phyloP scores from a whole-genome alignment of 2,113 vertebrate species.

The Columba janthina region DNA sequence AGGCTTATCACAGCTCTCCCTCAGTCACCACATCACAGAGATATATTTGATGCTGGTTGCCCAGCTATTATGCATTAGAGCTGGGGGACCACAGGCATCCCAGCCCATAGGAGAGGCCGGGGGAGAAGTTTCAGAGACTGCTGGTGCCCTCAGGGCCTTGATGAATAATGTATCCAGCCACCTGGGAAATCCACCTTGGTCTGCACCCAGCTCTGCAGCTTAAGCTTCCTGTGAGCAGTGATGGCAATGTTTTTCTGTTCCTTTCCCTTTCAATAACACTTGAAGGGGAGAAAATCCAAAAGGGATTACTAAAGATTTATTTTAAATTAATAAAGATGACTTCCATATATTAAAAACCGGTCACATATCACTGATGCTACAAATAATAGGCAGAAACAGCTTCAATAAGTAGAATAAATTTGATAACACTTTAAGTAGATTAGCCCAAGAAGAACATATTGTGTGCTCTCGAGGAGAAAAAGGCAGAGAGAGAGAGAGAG shows the following conservation, averaged over 20 bases:
- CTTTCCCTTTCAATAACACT: neutral
- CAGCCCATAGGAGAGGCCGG: neutral
- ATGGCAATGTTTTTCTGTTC: neutral
- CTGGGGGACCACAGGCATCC: neutral
- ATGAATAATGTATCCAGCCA: neutral
- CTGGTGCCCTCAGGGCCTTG: neutral
- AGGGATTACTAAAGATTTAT: neutral
- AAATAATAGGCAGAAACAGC: slow-evolving; percentile 18
- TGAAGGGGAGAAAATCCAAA: neutral
- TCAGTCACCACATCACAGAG: neutral
- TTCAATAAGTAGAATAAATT: slow-evolving; percentile 9
- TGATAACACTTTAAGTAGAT: slow-evolving; percentile 21
- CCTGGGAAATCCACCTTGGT: neutral
- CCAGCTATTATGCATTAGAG: accelerated
- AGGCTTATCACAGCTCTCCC: neutral
- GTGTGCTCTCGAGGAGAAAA: neutral
- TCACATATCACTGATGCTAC: neutral
- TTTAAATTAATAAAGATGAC: slow-evolving; percentile 7
- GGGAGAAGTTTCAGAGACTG: neutral
- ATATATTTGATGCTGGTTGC: neutral
- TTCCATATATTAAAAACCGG: neutral
- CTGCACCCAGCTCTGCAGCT: neutral
- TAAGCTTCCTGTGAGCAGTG: neutral
- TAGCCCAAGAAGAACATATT: neutral
- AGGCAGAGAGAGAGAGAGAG: neutral